Conservation (phyloP, 2,113 vertebrate species). For the Castor canadensis region DNA sequence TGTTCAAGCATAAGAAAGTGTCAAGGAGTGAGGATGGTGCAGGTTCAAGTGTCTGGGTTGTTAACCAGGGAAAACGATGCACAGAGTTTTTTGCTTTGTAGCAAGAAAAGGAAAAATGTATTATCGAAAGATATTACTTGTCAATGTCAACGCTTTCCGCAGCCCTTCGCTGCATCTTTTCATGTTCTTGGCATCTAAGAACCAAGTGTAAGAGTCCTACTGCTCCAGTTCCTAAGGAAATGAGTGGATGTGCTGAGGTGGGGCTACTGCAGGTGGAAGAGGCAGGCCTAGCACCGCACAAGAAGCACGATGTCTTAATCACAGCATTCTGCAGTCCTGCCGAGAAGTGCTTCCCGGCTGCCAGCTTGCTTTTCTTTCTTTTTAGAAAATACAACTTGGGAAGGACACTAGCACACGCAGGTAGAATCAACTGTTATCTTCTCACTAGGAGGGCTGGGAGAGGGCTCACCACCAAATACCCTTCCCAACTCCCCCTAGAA, state of each 20-base stretch:
- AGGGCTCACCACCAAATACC: no score
- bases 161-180: neutral
- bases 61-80: neutral
- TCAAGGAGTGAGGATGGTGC: neutral
- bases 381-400: constrained; percentile 29
- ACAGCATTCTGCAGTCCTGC: constrained; percentile 77
- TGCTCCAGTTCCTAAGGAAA: constrained; percentile 67
- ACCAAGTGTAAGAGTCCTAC: constrained; percentile 49
- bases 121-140: neutral
- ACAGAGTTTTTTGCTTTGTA: neutral
- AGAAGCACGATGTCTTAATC: constrained; percentile 75
- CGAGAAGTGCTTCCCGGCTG: constrained; percentile 70
- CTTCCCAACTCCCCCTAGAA: neutral
- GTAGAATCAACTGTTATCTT: neutral
- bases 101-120: neutral
- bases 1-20: neutral
- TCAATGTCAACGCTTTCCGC: neutral
- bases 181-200: neutral
- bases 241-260: constrained; percentile 33
- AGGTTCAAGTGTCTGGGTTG: no score
- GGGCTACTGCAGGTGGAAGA: constrained; percentile 74
- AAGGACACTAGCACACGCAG: neutral
- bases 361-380: constrained; percentile 73
- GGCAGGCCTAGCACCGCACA: constrained; percentile 79
- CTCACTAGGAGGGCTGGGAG: neutral